phyloP scores from a whole-genome alignment of 2,797 vertebrate species.

The Moxostoma hubbsi region DNA sequence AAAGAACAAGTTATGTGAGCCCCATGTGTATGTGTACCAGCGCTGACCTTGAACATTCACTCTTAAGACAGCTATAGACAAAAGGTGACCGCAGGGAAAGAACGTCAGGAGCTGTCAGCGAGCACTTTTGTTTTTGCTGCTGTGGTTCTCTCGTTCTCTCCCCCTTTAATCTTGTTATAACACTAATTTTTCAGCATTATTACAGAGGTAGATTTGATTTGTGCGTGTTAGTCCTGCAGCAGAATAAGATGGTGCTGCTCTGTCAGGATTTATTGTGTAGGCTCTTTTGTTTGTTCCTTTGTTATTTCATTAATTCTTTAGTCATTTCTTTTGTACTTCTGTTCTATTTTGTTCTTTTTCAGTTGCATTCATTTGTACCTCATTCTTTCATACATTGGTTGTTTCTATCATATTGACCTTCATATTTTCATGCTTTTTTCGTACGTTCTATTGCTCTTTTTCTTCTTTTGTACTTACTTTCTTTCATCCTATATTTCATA shows the following conservation, averaged over 20 bases:
- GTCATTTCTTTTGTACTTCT: no score
- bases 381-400: no score
- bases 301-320: no score
- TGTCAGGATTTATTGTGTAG: neutral
- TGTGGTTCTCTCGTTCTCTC: neutral
- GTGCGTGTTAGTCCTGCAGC: neutral
- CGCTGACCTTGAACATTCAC: conserved; percentile 8
- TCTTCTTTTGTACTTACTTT: no score
- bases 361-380: no score
- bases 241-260: neutral
- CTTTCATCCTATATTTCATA: no score
- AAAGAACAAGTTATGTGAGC: neutral
- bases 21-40: neutral
- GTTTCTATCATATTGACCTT: no score
- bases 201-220: neutral
- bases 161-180: neutral
- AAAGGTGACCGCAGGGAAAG: neutral
- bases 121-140: neutral
- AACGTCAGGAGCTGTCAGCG: neutral
- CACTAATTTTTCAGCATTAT: neutral
- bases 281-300: neutral
- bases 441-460: no score
- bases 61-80: neutral
- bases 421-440: no score
- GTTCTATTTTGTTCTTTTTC: no score